Evolutionary conservation across 2,888 invertebrate species (phyloP), one percentile per base, ranked within the genome.

Genomic region (Oxycera nigricornis): DNA sequence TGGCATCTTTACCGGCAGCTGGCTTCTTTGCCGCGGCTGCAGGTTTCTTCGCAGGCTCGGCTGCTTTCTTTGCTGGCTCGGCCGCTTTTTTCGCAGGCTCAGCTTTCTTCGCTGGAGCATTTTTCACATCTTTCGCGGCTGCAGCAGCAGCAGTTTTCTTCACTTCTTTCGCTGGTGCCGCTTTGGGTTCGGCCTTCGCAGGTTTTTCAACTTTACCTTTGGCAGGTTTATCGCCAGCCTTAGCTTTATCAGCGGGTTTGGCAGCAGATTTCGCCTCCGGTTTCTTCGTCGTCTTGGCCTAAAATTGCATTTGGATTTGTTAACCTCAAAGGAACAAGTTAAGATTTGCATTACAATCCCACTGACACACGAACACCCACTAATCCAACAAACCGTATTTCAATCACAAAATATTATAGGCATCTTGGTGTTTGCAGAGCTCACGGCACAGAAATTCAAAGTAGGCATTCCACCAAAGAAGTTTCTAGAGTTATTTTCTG

Each of bases 141-240:
- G 73, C 70, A 39, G 80, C 82, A 74, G 83, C 84, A 35, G 83
- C 81, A 1, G 82, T 82, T 80, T 85, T 85, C 78, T 85, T 85
- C 0, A 82, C 83, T 77, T 83, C 84, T 79, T 85, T 85, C 9
- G 82, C 81, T 9, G 84, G 81, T 6, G 83, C 82, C 20, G 83
- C 81, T 76, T 84, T 84, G 20, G 82, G 79, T 78, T 85, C 85
- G 57, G 82, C 78, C 74, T 85, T 82, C 24, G 77, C 74, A 41
- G 85, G 82, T 78, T 85, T 85, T 77, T 84, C 85, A 73, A 84
- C 84, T 76, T 84, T 84, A 73, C 84, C 84, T 77, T 85, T 85
- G 70, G 83, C 82, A 70, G 83, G 75, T 57, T 79, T 79, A 39
- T 79, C 82, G 67, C 82, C 79, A 14, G 83, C 77, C 77, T 83